These are phyloP conservation scores for Danaus melanippus DNA, from an alignment of 1,140 invertebrate genomes.

Conservation along the genomic window DNA sequence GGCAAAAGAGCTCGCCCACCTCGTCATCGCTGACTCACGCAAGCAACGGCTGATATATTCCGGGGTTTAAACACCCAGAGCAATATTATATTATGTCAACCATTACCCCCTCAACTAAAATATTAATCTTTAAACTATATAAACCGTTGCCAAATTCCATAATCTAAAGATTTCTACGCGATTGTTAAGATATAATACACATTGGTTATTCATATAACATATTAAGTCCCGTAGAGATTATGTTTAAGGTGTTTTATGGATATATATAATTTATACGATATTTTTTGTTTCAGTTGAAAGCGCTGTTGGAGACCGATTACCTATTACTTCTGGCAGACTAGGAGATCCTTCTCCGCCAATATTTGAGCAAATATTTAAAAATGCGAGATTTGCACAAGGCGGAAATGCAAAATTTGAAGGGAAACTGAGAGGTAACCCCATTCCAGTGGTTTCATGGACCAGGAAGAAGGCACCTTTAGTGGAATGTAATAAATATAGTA, in stretches of 20 bases:
- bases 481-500: conserved; percentile 87
- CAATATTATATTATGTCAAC: too few species aligned
- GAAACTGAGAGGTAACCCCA: conserved; percentile 90
- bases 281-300: conserved; percentile 68
- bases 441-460: conserved; percentile 95
- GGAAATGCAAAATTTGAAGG: conserved; percentile 95
- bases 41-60: background rate
- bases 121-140: too few species aligned
- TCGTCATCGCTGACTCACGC: conserved; percentile 45
- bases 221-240: too few species aligned
- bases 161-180: too few species aligned
- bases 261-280: too few species aligned
- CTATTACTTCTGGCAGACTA: conserved; percentile 69
- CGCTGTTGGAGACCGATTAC: conserved; percentile 56
- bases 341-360: conserved; percentile 87
- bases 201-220: too few species aligned
- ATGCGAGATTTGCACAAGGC: conserved; percentile 93
- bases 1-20: conserved; percentile 39
- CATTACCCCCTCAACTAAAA: too few species aligned
- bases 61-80: too few species aligned
- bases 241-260: too few species aligned
- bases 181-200: too few species aligned
- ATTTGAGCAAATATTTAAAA: conserved; percentile 94
- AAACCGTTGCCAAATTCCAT: too few species aligned
- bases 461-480: conserved; percentile 87